Evolutionary conservation across 2,797 vertebrate species (phyloP), one percentile per base, ranked within the genome.

Genomic region (Protosalanx chinensis): DNA sequence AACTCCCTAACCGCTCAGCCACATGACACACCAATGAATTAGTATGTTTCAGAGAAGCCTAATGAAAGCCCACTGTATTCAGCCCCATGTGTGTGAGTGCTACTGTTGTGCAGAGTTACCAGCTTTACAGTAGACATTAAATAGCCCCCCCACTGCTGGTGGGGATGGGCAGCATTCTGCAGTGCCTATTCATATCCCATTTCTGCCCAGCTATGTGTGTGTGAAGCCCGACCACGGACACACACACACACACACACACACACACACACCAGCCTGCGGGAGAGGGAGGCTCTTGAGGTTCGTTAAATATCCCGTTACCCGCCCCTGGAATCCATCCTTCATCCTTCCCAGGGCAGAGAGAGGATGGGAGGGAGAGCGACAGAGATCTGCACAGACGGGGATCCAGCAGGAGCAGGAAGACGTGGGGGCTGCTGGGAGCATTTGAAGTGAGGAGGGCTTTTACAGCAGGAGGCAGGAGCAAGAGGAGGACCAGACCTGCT

Each of bases 261-360:
- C 41, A 59, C 29, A 67, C 35, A 61, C 68, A 49, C 8, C 56
- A 35, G 79, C 84, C 75, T 65, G 75, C 71, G 79, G 85, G 74
- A 76, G 63, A 78, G n/a, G n/a, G n/a, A n/a, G 18, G 16, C 30
- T 57, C 49, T 29, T 20, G 46, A 6, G 56, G 78, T 74, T 80
- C 75, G 76, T 84, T 87, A 84, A 84, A 78, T 79, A 81, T 84
- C 77, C 76, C 68, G 78, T 90, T 86, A 81, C 82, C 70, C 63
- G 76, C 73, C 71, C 63, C 70, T 80, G 75, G 77, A 82, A 83
- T 71, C 67, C 71, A 73, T 82, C 79, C 68, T 64, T 80, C 74
- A 57, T 65, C 77, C 58, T 74, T 64, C 75, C 56, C 64, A 64
- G n/a, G 84, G 83, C 81, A 8, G 35, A 16, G 61, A n/a, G 29